Percentiles rank a stretch among this genome's conserved stretches.
Conservation (phyloP, 2,797 vertebrate species). For the Bovichtus diacanthus region DNA sequence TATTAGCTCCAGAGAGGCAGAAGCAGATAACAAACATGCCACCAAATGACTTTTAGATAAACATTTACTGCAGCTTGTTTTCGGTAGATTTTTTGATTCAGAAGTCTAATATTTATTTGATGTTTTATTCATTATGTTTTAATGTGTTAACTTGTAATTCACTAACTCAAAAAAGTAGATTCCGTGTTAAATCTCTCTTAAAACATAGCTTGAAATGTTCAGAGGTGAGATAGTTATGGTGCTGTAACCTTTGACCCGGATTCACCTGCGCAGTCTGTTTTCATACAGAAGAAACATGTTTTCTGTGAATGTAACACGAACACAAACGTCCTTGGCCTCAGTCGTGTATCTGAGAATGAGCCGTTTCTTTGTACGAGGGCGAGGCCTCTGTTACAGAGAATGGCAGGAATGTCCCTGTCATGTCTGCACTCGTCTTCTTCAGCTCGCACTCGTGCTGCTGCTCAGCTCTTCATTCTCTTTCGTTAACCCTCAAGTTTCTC, state of each 20-base stretch:
- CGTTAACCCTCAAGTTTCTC: not conserved
- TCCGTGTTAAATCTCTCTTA: not conserved
- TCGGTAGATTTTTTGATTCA: not conserved
- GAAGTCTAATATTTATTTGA: not conserved
- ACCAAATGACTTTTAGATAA: not conserved
- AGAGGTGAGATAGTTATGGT: not conserved
- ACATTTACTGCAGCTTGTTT: not conserved
- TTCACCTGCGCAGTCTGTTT: not conserved
- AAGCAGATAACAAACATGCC: not conserved
- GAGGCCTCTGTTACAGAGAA: constrained; percentile 29
- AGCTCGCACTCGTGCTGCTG: not conserved
- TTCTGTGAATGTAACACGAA: not conserved
- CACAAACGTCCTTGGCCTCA: no score
- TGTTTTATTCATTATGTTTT: no score
- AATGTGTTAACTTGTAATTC: not conserved
- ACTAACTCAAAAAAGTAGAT: not conserved
- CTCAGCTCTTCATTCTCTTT: not conserved
- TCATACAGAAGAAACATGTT: not conserved
- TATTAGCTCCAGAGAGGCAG: not conserved
- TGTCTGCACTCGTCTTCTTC: constrained; percentile 65
- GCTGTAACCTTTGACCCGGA: not conserved
- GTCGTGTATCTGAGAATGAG: not conserved
- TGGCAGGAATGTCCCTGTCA: constrained; percentile 65
- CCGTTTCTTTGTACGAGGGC: not conserved
- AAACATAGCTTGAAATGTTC: not conserved